Percentiles rank a stretch among this genome's conserved stretches.
Evolutionary conservation across 2,113 vertebrate genomes (phyloP).

Genomic region (Nannospalax galili): DNA sequence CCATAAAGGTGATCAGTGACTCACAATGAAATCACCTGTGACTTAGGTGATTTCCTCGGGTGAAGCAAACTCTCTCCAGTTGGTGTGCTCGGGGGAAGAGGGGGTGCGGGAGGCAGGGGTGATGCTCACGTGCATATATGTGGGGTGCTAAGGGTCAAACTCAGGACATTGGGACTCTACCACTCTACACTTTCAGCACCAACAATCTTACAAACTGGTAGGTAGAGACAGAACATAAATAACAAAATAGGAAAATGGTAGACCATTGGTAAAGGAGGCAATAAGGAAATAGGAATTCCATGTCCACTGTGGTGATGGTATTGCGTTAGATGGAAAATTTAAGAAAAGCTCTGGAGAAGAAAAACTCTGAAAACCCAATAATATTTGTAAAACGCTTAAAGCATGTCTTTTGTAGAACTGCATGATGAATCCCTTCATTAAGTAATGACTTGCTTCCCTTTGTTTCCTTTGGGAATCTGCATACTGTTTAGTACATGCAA

Average conservation of each 20-base stretch:
- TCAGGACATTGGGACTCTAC: background rate
- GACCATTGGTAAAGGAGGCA: background rate
- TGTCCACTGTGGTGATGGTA: background rate
- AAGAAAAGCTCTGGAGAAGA: background rate
- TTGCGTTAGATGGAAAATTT: background rate
- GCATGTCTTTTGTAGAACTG: background rate
- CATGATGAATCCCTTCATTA: background rate
- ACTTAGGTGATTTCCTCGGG: background rate
- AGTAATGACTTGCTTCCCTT: background rate
- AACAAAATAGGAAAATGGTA: background rate
- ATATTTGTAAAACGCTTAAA: background rate
- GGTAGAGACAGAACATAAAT: background rate
- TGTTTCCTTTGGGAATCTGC: slow-evolving; percentile 13
- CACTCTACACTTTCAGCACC: background rate
- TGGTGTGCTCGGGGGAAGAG: too few species aligned
- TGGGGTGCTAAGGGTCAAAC: background rate
- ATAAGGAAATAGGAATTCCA: background rate
- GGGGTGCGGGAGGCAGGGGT: too few species aligned
- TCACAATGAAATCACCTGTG: background rate
- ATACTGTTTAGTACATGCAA: background rate
- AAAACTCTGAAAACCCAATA: background rate
- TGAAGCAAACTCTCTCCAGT: background rate
- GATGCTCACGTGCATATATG: too few species aligned
- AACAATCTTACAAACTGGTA: background rate
- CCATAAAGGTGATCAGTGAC: background rate